phyloP scores from a whole-genome alignment of 2,888 invertebrate genomes.

The Poecilus cupreus region DNA sequence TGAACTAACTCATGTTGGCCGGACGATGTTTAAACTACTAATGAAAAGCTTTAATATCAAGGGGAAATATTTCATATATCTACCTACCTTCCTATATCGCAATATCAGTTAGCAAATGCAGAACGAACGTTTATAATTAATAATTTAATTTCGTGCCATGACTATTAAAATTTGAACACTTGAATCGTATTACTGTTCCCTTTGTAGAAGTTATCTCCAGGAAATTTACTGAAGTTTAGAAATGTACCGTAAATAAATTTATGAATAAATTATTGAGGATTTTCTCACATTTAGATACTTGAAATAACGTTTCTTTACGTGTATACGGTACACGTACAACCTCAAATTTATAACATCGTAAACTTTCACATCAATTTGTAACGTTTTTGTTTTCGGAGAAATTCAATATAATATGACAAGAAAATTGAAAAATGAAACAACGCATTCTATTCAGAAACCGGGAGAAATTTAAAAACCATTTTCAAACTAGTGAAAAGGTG shows the following conservation, averaged over 20 bases:
- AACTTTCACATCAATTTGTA: neutral
- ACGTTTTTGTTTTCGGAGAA: conserved; percentile 12
- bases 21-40: neutral
- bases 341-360: neutral
- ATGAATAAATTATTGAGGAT: conserved; percentile 16
- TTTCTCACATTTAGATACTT: neutral
- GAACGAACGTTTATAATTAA: neutral
- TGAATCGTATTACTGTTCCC: neutral
- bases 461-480: conserved; percentile 25
- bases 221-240: no score
- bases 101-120: neutral
- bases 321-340: neutral
- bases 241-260: neutral
- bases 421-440: conserved; percentile 26
- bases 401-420: conserved; percentile 30
- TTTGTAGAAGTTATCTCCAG: neutral
- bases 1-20: neutral
- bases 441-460: conserved; percentile 2
- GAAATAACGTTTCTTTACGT: neutral
- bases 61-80: neutral
- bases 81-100: neutral
- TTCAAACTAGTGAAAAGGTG: neutral
- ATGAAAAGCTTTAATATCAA: no score
- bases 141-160: neutral
- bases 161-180: neutral